Percentiles rank a stretch among this genome's conserved stretches.
Evolutionary conservation across 2,113 vertebrate species (phyloP).

Genomic region (Sialia sialis): DNA sequence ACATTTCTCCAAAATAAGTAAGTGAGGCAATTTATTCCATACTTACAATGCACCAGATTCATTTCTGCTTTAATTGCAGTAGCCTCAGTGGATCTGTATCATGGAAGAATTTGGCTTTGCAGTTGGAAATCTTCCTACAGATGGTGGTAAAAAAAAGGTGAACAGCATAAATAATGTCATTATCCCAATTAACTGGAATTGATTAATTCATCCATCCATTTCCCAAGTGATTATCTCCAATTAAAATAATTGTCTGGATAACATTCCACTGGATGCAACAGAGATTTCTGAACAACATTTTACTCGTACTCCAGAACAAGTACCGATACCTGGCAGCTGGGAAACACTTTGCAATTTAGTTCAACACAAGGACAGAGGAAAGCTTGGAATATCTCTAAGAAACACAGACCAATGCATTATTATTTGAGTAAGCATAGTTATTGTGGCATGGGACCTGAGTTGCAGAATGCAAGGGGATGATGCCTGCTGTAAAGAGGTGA

Average conservation of each 20-base stretch:
- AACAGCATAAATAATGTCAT: slow-evolving; percentile 38
- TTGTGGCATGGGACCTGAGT: background rate
- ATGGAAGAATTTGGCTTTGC: background rate
- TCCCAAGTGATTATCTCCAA: slow-evolving; percentile 34
- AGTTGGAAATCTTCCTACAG: slow-evolving; percentile 16
- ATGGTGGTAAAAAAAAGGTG: background rate
- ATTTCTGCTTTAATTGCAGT: background rate
- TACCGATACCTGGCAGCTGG: background rate
- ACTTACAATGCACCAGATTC: background rate
- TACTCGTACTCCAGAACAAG: background rate
- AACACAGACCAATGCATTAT: background rate
- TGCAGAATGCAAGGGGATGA: background rate
- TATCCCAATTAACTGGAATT: slow-evolving; percentile 44
- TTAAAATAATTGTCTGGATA: slow-evolving; percentile 42
- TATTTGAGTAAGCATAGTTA: background rate
- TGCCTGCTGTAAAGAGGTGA: background rate
- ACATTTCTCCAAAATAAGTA: slow-evolving; percentile 32
- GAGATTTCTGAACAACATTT: background rate
- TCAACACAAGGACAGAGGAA: background rate
- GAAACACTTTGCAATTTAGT: background rate
- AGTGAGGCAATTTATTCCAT: slow-evolving; percentile 16
- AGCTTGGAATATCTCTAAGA: background rate
- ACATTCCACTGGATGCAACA: background rate
- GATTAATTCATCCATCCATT: slow-evolving; percentile 43
- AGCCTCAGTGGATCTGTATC: background rate